phyloP scores from a whole-genome alignment of 2,797 vertebrate species.

The Hydrocynus forskahlii region DNA sequence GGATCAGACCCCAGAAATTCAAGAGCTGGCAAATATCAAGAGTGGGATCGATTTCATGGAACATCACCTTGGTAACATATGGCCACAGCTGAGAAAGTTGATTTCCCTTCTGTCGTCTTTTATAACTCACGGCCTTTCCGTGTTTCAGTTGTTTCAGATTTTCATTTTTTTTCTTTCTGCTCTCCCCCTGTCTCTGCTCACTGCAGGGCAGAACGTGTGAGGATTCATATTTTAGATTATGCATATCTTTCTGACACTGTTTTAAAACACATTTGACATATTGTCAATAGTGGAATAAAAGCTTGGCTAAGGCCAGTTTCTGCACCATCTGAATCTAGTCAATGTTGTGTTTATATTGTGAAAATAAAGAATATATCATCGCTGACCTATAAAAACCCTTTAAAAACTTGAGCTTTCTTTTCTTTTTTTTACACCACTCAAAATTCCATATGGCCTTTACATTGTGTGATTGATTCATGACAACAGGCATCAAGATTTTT shows the following conservation, averaged over 20 bases:
- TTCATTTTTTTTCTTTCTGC: neutral
- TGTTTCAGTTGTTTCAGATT: constrained; percentile 32
- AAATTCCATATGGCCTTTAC: neutral
- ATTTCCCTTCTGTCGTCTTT: constrained; percentile 70
- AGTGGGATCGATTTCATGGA: constrained; percentile 74
- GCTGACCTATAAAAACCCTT: neutral
- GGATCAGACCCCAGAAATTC: constrained; percentile 61
- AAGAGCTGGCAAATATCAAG: constrained; percentile 71
- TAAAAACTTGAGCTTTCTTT: neutral
- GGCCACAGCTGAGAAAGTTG: constrained; percentile 69
- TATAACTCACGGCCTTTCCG: constrained; percentile 30
- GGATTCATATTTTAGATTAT: constrained; percentile 29
- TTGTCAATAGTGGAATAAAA: constrained; percentile 19
- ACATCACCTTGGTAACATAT: constrained; percentile 78
- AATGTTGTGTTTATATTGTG: neutral
- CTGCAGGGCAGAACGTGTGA: constrained; percentile 9
- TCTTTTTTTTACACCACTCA: neutral
- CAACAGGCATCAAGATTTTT: too few species aligned
- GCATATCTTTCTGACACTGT: constrained; percentile 12
- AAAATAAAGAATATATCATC: neutral
- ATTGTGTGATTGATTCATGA: neutral
- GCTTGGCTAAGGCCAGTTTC: neutral
- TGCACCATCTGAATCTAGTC: neutral
- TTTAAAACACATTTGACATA: constrained; percentile 6
- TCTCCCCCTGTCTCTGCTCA: constrained; percentile 1